Conservation (phyloP, 2,888 invertebrate species). For the Tineola bisselliella region DNA sequence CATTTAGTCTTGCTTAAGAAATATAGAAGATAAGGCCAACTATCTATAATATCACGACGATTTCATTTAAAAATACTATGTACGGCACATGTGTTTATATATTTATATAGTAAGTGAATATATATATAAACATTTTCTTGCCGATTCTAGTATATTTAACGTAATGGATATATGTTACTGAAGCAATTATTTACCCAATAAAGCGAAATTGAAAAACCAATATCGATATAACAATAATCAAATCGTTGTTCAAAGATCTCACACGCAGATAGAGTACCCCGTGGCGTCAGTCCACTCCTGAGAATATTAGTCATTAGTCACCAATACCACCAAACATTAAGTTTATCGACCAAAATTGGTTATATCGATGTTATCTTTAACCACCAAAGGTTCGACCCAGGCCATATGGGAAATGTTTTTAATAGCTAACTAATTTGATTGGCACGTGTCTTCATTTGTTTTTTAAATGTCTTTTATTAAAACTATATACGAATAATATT, state of each 20-base stretch:
- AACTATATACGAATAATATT: too few species aligned
- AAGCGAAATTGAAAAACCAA: slow-evolving; percentile 18
- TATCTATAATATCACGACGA: too few species aligned
- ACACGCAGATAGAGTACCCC: slow-evolving; percentile 42
- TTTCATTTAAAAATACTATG: too few species aligned
- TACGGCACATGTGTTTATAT: too few species aligned
- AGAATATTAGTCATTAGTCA: slow-evolving; percentile 41
- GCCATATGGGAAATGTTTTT: background rate
- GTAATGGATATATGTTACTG: too few species aligned
- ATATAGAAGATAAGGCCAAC: too few species aligned
- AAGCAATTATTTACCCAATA: too few species aligned
- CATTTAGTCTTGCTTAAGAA: background rate
- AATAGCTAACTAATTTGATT: background rate
- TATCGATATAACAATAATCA: slow-evolving; percentile 20
- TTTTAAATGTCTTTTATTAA: too few species aligned
- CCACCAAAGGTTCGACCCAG: slow-evolving; percentile 36
- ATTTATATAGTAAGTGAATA: too few species aligned
- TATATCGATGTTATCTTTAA: slow-evolving; percentile 40
- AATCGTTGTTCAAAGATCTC: slow-evolving; percentile 32
- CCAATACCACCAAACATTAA: slow-evolving; percentile 21
- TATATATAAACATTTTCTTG: too few species aligned
- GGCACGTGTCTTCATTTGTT: background rate
- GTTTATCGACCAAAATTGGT: slow-evolving; percentile 46
- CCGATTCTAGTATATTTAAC: too few species aligned
- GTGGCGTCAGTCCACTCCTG: slow-evolving; percentile 1